Base-by-base conservation (phyloP, 2,888 invertebrate species). In the Sclerodermus sp. region DNA sequence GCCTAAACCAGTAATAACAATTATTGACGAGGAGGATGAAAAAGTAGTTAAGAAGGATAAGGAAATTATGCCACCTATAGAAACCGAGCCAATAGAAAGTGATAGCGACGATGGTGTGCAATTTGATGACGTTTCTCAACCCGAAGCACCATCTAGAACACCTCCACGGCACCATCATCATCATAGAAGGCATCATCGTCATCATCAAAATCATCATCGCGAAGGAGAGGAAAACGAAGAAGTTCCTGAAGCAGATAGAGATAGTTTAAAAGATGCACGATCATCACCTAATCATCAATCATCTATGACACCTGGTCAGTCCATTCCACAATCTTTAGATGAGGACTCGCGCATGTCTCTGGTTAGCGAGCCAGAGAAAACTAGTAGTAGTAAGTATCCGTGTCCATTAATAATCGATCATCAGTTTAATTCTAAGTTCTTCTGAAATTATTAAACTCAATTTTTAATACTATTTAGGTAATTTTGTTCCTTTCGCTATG, bases 11-110 rank as follows among this genome's bases (percentile, higher is more conserved):
- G 82, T 93, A 47, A 87, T 93, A 60, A 79, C 81, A 47, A 80
- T 81, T 51, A 75, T 80, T 36, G 76, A 76, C 48, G 79, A 79
- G 57, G 78, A 79, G 14, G 78, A 78, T 31, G 79, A 79, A 6
- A 78, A 78, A 42, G 64, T 68, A 14, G 57, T 68, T 23, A 76
- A 76, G 47, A 78, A 79, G 34, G 76, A 79, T 32, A 74, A 76
- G n/a, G 68, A 70, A 34, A 46, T 66, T 29, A 75, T 88, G 77
- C 87, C 87, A 38, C 82, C 83, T 1, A 82, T 84, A 57, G 87
- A 87, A 76, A 87, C 86, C 43, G 89, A 86, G 78, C 88, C 87
- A 50, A 89, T 89, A 57, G 90, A 90, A 67, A 88, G 88, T 41
- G 88, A 88, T 67, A 78, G 77, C 57, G 78, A 78, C 46, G 78